Evolutionary conservation across 2,888 invertebrate genomes (phyloP).

Genomic region (Allophyes oxyacanthae): DNA sequence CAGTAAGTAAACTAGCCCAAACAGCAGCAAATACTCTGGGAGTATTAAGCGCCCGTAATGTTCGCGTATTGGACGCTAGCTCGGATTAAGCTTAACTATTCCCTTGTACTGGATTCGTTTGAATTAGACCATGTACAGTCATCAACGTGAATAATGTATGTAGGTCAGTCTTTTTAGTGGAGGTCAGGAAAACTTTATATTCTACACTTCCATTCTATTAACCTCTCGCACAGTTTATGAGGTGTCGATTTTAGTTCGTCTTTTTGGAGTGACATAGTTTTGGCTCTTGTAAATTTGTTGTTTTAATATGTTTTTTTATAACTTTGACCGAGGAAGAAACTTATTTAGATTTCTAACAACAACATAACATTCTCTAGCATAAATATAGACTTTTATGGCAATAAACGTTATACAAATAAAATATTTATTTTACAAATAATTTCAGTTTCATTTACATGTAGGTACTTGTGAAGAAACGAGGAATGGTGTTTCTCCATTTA

Average conservation of each 20-base stretch:
- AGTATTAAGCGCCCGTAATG: slow-evolving; percentile 52
- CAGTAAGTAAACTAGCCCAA: slow-evolving; percentile 57
- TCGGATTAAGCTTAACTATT: slow-evolving; percentile 37
- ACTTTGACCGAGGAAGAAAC: too few relatives aligned
- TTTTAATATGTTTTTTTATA: background rate
- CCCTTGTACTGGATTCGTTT: slow-evolving; percentile 30
- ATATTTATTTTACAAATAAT: too few relatives aligned
- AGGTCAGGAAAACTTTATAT: slow-evolving; percentile 8
- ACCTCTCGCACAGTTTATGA: slow-evolving; percentile 15
- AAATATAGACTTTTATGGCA: too few relatives aligned
- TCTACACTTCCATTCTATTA: slow-evolving; percentile 6
- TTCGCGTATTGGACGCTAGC: slow-evolving; percentile 43
- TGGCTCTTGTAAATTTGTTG: background rate
- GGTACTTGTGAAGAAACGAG: too few relatives aligned
- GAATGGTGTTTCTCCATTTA: too few relatives aligned
- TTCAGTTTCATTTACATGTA: too few relatives aligned
- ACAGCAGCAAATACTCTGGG: slow-evolving; percentile 52
- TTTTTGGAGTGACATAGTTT: slow-evolving; percentile 1
- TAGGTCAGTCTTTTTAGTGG: slow-evolving; percentile 8
- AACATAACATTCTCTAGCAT: too few relatives aligned
- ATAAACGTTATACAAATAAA: too few relatives aligned
- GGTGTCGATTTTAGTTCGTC: slow-evolving; percentile 3
- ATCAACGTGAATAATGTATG: slow-evolving; percentile 18
- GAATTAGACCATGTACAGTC: slow-evolving; percentile 26
- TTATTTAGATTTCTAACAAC: too few relatives aligned